phyloP scores from a whole-genome alignment of 1,140 invertebrate species.

The Macrobrachium rosenbergii region DNA sequence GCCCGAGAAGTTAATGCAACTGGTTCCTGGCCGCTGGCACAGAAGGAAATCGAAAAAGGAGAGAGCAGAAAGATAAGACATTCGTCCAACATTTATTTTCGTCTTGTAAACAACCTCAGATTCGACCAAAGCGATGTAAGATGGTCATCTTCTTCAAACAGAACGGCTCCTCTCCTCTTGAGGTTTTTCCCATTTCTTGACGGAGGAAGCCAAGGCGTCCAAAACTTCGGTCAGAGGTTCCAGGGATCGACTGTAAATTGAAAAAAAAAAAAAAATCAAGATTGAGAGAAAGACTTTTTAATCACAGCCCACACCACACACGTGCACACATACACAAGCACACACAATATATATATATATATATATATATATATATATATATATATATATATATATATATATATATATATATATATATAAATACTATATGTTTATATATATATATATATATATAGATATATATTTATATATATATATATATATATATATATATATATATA shows the following conservation, averaged over 20 bases:
- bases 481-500: not conserved
- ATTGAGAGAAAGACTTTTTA: not conserved
- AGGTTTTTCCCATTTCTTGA: constrained; percentile 10
- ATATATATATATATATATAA: not conserved
- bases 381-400: no score
- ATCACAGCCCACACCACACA: not conserved
- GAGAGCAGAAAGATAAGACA: not conserved
- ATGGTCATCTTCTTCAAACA: not conserved
- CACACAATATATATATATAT: no score
- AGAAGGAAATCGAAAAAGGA: not conserved
- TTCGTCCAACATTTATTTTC: no score
- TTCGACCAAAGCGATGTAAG: no score
- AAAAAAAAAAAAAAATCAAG: not conserved
- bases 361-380: no score
- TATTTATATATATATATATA: not conserved
- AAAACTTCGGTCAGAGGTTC: constrained; percentile 15
- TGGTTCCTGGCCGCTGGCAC: not conserved
- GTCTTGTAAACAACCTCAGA: no score
- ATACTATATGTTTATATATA: constrained; percentile 1
- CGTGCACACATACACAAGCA: not conserved
- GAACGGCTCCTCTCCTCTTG: constrained; percentile 3
- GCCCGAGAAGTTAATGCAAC: not conserved
- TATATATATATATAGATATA: not conserved
- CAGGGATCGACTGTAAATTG: constrained; percentile 21
- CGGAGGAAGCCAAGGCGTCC: constrained; percentile 8